Evolutionary conservation across 2,888 invertebrate genomes (phyloP), one percentile per base, ranked within the genome.

Genomic region (Nemoura dubitans): DNA sequence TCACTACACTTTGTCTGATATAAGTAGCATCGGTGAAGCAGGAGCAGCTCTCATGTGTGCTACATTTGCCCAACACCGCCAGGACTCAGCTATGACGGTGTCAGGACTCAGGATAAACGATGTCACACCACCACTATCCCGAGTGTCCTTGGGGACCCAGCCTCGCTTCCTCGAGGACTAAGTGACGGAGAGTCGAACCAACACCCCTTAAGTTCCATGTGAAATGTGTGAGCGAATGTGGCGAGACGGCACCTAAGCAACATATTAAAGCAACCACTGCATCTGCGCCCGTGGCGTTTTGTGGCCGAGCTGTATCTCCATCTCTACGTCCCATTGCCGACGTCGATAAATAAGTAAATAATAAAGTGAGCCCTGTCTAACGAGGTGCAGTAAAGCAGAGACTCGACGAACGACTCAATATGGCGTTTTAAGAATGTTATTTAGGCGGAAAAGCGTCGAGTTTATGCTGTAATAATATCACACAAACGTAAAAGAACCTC

Each of bases 51-150:
- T 59, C 59, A 59, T 59, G 16, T 59, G 59, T 59, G 59, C 59
- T 16, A 59, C 59, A 59, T 59, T 59, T 21, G 59, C 59, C 59
- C 59, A 10, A 21, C 59, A 10, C 59, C 14, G 16, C 59, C 59
- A 21, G 14, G 16, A 59, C 21, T 7, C 59, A 59, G 59, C 59
- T 59, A 59, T 59, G 59, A 59, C 59, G 59, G 59, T 59, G 59
- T 59, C 59, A 78, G 78, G 78, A 27, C 78, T 78, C 26, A 78
- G 78, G 28, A 28, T 78, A 78, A 78, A 78, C 78, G 78, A 78
- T 78, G 27, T 26, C 78, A 78, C 59, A 59, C 59, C 59, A 59
- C 59, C 59, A 59, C 59, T 59, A 59, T 59, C 59, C 36, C 78
- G 78, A 10, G 27, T 28, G 26, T 28, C 78, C 78, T 28, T 28